phyloP scores from a whole-genome alignment of 2,113 vertebrate genomes.

The Cygnus atratus region DNA sequence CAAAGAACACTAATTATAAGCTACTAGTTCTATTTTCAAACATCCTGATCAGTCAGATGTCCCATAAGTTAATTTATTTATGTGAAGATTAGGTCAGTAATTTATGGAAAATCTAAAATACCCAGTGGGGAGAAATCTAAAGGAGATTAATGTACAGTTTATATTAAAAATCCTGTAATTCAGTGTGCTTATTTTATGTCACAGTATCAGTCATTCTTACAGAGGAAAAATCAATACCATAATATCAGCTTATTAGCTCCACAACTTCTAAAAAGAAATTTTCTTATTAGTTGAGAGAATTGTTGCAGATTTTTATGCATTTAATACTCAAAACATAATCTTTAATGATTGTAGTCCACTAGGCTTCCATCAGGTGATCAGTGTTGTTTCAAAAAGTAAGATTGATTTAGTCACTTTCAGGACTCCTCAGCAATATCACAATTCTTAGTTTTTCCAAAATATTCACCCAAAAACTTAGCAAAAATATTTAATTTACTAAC shows the following conservation, averaged over 20 bases:
- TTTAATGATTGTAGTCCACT: neutral
- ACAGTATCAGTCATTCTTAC: neutral
- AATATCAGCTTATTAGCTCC: neutral
- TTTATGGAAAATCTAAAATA: neutral
- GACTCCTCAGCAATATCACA: neutral
- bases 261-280: neutral
- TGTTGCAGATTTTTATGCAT: neutral
- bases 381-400: neutral
- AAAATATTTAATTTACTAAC: neutral
- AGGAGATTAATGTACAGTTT: neutral
- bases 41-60: too few relatives aligned
- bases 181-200: neutral
- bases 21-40: too few relatives aligned
- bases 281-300: neutral
- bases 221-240: neutral
- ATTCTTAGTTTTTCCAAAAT: neutral
- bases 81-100: neutral
- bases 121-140: neutral
- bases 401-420: neutral
- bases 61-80: too few relatives aligned
- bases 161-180: neutral
- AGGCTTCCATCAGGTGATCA: neutral
- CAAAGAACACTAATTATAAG: too few relatives aligned
- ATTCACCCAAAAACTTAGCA: neutral
- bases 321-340: neutral